These are phyloP conservation scores for Dendroctonus ponderosae DNA, from an alignment of 1,140 invertebrate genomes.

Conservation along the genomic window DNA sequence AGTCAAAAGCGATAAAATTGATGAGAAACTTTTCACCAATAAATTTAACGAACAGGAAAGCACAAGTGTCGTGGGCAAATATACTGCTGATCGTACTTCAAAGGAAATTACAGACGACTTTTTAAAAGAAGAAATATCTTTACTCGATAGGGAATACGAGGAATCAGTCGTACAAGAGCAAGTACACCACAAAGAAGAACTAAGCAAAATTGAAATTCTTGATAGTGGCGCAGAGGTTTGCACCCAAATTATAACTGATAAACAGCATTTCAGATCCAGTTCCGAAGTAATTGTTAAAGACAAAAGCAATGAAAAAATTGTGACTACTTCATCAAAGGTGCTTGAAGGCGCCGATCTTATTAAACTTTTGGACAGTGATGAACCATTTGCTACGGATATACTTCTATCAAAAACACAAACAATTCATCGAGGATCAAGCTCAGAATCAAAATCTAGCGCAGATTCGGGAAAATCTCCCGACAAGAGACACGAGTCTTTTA, in stretches of 20 bases:
- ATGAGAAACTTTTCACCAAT: constrained; percentile 2
- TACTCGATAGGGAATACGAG: constrained; percentile 15
- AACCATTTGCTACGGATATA: not conserved
- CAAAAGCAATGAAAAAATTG: constrained; percentile 33
- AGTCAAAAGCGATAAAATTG: constrained; percentile 10
- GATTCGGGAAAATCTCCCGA: constrained; percentile 43
- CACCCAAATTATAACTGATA: constrained; percentile 26
- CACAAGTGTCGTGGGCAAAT: constrained; percentile 14
- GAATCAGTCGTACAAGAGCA: constrained; percentile 22
- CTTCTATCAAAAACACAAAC: constrained; percentile 8
- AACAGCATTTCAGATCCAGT: constrained; percentile 22
- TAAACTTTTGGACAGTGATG: constrained; percentile 13
- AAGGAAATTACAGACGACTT: constrained; percentile 24
- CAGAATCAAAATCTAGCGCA: constrained; percentile 50
- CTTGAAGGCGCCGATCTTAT: constrained; percentile 11
- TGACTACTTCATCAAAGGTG: constrained; percentile 22
- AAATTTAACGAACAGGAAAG: constrained; percentile 8
- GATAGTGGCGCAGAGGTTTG: constrained; percentile 21
- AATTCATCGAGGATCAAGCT: constrained; percentile 42
- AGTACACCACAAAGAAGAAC: constrained; percentile 13
- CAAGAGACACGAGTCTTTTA: constrained; percentile 36
- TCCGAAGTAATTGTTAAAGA: constrained; percentile 28
- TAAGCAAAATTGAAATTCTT: constrained; percentile 20
- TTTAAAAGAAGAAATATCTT: constrained; percentile 28
- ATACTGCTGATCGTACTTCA: constrained; percentile 7